Percentiles rank a stretch among this genome's conserved stretches.
These are phyloP conservation scores for Valencia hispanica DNA, from an alignment of 2,797 vertebrate genomes.

Conservation along the genomic window DNA sequence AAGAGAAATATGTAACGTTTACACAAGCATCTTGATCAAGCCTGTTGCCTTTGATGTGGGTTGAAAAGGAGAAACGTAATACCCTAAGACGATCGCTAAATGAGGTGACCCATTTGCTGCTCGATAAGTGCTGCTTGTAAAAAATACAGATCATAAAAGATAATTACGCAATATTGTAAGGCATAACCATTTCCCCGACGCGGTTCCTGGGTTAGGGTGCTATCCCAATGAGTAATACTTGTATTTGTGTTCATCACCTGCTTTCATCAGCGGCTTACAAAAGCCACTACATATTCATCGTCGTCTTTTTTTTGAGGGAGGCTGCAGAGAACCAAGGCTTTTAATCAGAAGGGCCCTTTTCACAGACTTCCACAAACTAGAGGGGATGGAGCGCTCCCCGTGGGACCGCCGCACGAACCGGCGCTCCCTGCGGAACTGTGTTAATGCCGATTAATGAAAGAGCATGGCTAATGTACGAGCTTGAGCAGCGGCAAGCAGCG, in stretches of 20 bases:
- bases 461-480: slow-evolving; percentile 58
- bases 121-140: slow-evolving; percentile 51
- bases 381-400: slow-evolving; percentile 50
- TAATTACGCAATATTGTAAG: slow-evolving; percentile 51
- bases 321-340: slow-evolving; percentile 39
- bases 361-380: slow-evolving; percentile 55
- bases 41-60: slow-evolving; percentile 57
- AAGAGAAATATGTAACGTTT: slow-evolving; percentile 63
- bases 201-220: slow-evolving; percentile 22
- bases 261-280: slow-evolving; percentile 29
- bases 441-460: slow-evolving; percentile 75
- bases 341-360: slow-evolving; percentile 57
- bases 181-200: slow-evolving; percentile 12
- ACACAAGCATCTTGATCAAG: slow-evolving; percentile 53
- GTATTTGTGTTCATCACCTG: slow-evolving; percentile 48
- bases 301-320: slow-evolving; percentile 38
- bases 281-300: slow-evolving; percentile 54
- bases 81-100: slow-evolving; percentile 47
- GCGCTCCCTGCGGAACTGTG: slow-evolving; percentile 40
- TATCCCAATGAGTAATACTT: slow-evolving; percentile 31
- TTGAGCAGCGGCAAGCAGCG: slow-evolving; percentile 22
- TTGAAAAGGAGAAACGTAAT: slow-evolving; percentile 42
- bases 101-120: slow-evolving; percentile 62
- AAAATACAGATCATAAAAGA: slow-evolving; percentile 46
- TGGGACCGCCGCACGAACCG: slow-evolving; percentile 41